A percentile compares a stretch with the other conserved stretches of the same genome.
Evolutionary conservation across 2,113 vertebrate genomes (phyloP).

Genomic region (Anolis carolinensis): DNA sequence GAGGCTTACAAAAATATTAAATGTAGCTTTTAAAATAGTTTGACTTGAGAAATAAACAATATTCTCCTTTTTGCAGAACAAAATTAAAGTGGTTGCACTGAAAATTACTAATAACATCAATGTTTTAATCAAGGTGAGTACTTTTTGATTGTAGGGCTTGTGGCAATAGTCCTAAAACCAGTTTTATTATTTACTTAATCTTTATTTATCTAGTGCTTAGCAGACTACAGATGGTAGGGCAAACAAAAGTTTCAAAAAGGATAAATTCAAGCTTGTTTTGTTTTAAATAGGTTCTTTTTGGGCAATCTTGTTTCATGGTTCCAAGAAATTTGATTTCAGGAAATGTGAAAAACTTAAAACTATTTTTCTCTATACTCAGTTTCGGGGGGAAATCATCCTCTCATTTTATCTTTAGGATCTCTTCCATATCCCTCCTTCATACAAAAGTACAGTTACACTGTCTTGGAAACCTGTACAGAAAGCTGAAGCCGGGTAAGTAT

Average conservation of each 20-base stretch:
- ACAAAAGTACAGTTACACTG: slow-evolving; percentile 95
- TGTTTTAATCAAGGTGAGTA: slow-evolving; percentile 94
- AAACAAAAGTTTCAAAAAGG: background rate
- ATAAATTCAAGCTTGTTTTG: background rate
- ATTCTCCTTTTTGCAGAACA: slow-evolving; percentile 84
- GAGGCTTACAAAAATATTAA: background rate
- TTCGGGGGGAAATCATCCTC: slow-evolving; percentile 10
- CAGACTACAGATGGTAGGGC: background rate
- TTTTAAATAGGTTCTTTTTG: background rate
- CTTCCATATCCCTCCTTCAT: slow-evolving; percentile 98
- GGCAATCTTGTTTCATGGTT: background rate
- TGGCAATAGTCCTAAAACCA: background rate
- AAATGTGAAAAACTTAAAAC: background rate
- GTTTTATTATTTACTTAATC: background rate
- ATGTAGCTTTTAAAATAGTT: background rate
- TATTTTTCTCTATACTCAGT: background rate
- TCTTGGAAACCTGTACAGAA: slow-evolving; percentile 99
- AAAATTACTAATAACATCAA: slow-evolving; percentile 99
- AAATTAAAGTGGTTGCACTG: slow-evolving; percentile 98
- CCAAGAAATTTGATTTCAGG: background rate
- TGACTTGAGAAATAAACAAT: background rate
- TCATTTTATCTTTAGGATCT: slow-evolving; percentile 85
- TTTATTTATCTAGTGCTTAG: background rate
- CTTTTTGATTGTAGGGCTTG: background rate
- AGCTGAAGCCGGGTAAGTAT: slow-evolving; percentile 83